These are phyloP conservation scores for Adela reaumurella DNA, from an alignment of 2,888 invertebrate genomes.

Conservation along the genomic window DNA sequence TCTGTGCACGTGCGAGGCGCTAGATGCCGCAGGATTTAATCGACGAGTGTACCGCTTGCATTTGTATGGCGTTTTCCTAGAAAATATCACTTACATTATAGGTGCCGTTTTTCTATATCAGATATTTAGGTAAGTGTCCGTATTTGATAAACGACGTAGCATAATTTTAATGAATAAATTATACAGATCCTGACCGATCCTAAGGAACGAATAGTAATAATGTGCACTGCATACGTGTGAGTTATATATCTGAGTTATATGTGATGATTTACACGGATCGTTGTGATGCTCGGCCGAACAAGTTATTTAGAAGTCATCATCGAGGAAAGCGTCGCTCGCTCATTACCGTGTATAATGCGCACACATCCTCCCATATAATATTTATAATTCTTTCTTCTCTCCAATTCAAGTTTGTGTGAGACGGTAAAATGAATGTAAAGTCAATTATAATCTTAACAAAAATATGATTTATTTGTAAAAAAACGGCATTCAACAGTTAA, in stretches of 20 bases:
- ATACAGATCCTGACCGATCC: background rate
- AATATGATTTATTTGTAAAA: too few species aligned
- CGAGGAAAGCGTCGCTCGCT: constrained; percentile 26
- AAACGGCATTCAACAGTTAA: too few species aligned
- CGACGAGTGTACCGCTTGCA: background rate
- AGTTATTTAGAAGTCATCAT: constrained; percentile 39
- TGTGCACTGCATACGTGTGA: background rate
- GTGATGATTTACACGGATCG: constrained; percentile 10
- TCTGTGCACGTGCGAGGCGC: background rate
- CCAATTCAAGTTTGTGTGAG: too few species aligned
- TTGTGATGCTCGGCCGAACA: constrained; percentile 48
- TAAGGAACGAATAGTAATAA: background rate
- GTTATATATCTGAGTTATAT: too few species aligned
- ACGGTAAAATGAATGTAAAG: too few species aligned
- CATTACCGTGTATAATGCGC: too few species aligned
- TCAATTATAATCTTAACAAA: too few species aligned
- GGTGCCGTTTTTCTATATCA: background rate
- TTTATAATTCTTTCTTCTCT: too few species aligned
- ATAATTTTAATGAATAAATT: background rate
- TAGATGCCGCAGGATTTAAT: background rate
- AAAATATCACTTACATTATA: background rate
- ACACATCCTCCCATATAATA: too few species aligned
- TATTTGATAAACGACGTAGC: background rate
- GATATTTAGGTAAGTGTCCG: background rate
- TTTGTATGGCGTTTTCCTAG: background rate